These are phyloP conservation scores for Cliona cf. orientalis DNA, from an alignment of 37 sponge, comb jelly and placozoan genomes.

Conservation along the genomic window DNA sequence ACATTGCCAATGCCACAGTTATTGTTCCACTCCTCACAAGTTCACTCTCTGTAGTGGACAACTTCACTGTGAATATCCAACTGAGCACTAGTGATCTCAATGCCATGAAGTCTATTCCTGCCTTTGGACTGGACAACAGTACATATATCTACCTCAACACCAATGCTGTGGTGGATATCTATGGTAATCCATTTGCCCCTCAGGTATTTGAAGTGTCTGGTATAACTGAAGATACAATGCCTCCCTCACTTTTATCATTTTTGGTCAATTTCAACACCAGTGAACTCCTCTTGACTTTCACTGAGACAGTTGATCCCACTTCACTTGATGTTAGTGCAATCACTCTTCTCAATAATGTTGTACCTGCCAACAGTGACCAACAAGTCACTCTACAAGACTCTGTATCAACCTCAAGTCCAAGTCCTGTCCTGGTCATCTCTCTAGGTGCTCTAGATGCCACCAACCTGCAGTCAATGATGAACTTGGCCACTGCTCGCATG, in stretches of 20 bases:
- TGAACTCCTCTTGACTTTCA: constrained; percentile 66
- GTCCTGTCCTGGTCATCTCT: constrained; percentile 43
- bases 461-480: constrained; percentile 30
- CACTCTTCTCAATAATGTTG: constrained; percentile 29
- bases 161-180: constrained; percentile 61
- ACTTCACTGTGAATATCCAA: constrained; percentile 48
- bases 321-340: constrained; percentile 44
- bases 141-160: constrained; percentile 61
- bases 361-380: background rate
- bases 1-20: background rate
- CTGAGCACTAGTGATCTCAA: constrained; percentile 69
- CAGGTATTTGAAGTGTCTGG: constrained; percentile 31
- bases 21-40: constrained; percentile 39
- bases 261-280: constrained; percentile 58
- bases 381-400: constrained; percentile 22
- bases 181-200: constrained; percentile 56
- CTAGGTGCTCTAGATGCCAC: constrained; percentile 72
- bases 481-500: constrained; percentile 57
- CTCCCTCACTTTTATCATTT: constrained; percentile 63
- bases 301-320: constrained; percentile 64
- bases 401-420: constrained; percentile 14
- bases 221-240: constrained; percentile 48
- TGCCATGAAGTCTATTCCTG: constrained; percentile 58
- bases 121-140: constrained; percentile 53
- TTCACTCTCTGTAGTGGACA: constrained; percentile 25